Evolutionary conservation across 2,888 invertebrate genomes (phyloP), one percentile per base, ranked within the genome.

Genomic region (Chrysolina americana): DNA sequence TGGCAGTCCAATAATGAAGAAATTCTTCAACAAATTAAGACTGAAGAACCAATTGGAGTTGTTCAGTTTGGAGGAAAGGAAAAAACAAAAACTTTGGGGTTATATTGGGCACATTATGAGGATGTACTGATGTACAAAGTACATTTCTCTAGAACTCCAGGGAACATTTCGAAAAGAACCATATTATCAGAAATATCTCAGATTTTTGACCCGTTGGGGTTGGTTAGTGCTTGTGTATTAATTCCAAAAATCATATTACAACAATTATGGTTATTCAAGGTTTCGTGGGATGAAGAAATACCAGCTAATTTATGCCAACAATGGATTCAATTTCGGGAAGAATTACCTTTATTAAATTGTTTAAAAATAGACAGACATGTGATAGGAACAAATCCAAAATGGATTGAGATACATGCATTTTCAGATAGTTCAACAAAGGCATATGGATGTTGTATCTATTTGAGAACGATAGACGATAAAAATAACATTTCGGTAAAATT

Each of bases 221-320:
- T 80, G 17, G 15, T 77, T 5, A 65, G 74, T 36, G 73, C 80
- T 17, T 62, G 72, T 44, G 72, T 64, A 2, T 59, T 79, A 4
- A 70, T 36, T 10, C 73, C 74, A 11, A 78, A 80, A 75, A 41
- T 76, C n/a, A 50, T 77, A 36, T 28, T 79, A 41, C 79, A 78
- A 75, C 11, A 44, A 23, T 56, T 80, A 17, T 80, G 78, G 79
- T 10, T 48, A 47, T 13, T 10, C 11, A 76, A 78, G 21, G 8
- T 77, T 19, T 63, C 41, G 8, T 79, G 79, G 79, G 79, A 80
- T 63, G 76, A 79, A 44, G 19, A 63, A 4, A 41, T 79, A 11
- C 77, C 77, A 11, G n/a, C 4, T 11, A 53, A 70, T 1, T 50
- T 75, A 6, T 15, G 19, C 4, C n/a, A 36, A 15, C 53, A 62